Base-by-base conservation (phyloP, 2,797 vertebrate genomes). In the Odontamblyopus rebecca region DNA sequence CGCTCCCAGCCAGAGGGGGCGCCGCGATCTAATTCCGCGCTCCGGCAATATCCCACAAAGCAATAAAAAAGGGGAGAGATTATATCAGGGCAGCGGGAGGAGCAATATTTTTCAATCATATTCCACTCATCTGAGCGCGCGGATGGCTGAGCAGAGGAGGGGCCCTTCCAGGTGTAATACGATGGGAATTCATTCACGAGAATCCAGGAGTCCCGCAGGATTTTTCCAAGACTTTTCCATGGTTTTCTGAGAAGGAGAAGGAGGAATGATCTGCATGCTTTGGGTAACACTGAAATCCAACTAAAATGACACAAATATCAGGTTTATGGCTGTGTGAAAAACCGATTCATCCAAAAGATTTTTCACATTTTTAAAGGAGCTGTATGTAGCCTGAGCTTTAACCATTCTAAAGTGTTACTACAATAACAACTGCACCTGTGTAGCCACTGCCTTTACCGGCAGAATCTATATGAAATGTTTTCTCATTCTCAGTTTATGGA, bases 41-140 rank as follows among this genome's bases (percentile, higher is more conserved):
- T 78, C 85, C 87, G 72, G 87, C 89, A 92, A 91, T 93, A 90
- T 92, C 89, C 91, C 88, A 89, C 90, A 89, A 90, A 92, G 89
- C 91, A 92, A 93, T 93, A 93, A 87, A 74, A 64, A 93, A 93
- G 92, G 68, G 54, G 81, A 76, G 81, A 77, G 85, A 93, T 92
- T 78, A 79, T 82, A 92, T 91, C 91, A 90, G 86, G 85, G 88
- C 90, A 86, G 85, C 83, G 80, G 86, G 88, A 86, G 86, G 82
- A 81, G 87, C 85, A 92, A 92, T 92, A 90, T 92, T 89, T 89
- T 76, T 61, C 84, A 88, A 90, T 90, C 90, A 82, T 84, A 85
- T 80, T 80, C 77, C 74, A 86, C 73, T 56, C 81, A 75, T 81
- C 79, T 87, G 76, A 77, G 69, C 83, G 75, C 68, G 72, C 76